phyloP scores from a whole-genome alignment of 2,113 vertebrate genomes.

The Tragulus kanchil region DNA sequence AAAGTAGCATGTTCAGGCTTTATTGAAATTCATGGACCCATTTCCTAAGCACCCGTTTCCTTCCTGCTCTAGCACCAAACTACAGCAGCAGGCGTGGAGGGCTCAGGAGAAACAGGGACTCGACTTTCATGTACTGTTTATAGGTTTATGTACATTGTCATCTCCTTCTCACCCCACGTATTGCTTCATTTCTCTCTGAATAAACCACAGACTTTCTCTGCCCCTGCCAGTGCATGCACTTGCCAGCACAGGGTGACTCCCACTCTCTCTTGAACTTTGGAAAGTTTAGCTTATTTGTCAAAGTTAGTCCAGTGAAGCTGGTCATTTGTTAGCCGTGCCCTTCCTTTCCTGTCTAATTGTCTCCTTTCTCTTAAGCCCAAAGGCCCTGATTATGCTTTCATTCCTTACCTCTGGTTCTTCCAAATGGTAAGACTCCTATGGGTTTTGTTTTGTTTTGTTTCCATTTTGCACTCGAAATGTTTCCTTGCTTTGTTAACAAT shows the following conservation, averaged over 20 bases:
- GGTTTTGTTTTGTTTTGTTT: too few relatives aligned
- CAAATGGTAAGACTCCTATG: neutral
- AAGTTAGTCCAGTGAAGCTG: neutral
- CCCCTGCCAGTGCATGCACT: rapidly evolving
- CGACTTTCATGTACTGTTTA: neutral
- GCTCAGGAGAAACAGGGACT: neutral
- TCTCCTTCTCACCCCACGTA: neutral
- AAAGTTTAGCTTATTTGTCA: neutral
- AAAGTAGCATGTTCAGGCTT: neutral
- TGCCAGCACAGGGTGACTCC: neutral
- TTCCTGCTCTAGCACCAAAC: too few relatives aligned
- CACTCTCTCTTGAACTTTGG: neutral
- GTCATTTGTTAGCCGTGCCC: neutral
- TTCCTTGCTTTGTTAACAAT: neutral
- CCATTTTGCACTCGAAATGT: neutral
- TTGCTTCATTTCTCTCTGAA: slow-evolving; percentile 13
- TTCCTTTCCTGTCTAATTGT: neutral
- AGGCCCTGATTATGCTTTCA: neutral
- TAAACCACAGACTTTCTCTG: neutral
- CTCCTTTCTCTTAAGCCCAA: neutral
- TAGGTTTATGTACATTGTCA: neutral
- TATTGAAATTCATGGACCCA: neutral
- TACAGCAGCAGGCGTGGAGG: neutral
- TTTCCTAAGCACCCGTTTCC: too few relatives aligned
- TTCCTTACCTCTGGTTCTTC: neutral